A percentile compares a stretch with the other conserved stretches of the same genome.
These are phyloP conservation scores for Anabacerthia variegaticeps DNA, from an alignment of 2,797 vertebrate species.

Conservation along the genomic window DNA sequence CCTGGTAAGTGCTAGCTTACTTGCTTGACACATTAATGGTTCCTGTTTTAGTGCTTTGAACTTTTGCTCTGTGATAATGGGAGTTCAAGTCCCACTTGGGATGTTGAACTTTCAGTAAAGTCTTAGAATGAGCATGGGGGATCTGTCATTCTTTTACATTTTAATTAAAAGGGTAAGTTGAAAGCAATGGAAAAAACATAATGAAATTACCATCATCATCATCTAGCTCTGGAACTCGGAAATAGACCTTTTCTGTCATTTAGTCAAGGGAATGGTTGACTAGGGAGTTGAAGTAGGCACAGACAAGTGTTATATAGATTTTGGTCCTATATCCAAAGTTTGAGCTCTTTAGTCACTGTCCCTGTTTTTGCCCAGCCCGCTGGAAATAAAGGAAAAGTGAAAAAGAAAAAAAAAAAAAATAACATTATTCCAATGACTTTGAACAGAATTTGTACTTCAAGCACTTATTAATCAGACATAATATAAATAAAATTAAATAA, in stretches of 20 bases:
- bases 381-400: not conserved
- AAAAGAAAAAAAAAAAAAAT: not conserved
- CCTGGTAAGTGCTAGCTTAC: conserved; percentile 66
- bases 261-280: not conserved
- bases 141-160: conserved; percentile 39
- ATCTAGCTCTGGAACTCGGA: conserved; percentile 6
- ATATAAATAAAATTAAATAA: conserved; percentile 52
- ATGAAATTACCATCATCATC: conserved; percentile 19
- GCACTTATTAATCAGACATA: conserved; percentile 4
- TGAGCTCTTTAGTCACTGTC: not conserved
- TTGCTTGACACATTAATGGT: conserved; percentile 61
- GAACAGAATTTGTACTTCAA: not conserved
- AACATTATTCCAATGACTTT: not conserved
- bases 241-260: not conserved
- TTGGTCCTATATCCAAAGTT: not conserved
- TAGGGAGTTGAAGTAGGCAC: not conserved
- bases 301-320: not conserved
- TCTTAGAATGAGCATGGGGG: not conserved
- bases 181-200: conserved; percentile 49
- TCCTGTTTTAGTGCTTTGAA: conserved; percentile 71
- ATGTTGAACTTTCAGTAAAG: conserved; percentile 42
- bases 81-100: conserved; percentile 43
- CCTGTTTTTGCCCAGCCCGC: not conserved
- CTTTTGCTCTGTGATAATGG: conserved; percentile 58
- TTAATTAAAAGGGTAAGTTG: conserved; percentile 66